A percentile compares a stretch with the other conserved stretches of the same genome.
Evolutionary conservation across 2,888 invertebrate genomes (phyloP).

Genomic region (Tenodera sinensis): DNA sequence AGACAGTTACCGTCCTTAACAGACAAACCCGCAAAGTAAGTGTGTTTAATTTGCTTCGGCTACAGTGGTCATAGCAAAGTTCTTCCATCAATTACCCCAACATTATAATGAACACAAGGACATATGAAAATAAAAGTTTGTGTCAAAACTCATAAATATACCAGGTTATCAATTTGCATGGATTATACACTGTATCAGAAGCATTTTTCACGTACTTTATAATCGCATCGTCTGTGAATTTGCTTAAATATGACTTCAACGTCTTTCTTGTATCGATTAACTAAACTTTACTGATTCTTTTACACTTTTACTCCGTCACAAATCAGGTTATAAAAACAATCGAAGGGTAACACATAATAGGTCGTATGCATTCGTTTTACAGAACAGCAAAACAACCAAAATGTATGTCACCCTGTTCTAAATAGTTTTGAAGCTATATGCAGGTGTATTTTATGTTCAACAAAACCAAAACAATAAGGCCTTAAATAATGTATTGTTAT

Average conservation of each 20-base stretch:
- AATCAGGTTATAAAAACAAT: no score
- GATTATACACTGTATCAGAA: not conserved
- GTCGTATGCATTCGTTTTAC: no score
- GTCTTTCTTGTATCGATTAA: not conserved
- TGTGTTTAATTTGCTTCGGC: not conserved
- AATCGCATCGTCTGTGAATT: not conserved
- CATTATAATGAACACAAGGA: not conserved
- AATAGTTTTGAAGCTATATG: no score
- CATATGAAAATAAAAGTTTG: not conserved
- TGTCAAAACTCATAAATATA: not conserved
- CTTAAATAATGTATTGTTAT: no score
- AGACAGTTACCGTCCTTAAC: not conserved
- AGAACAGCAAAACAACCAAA: no score
- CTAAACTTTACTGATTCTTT: not conserved
- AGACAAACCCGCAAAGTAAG: not conserved
- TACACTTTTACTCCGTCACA: no score
- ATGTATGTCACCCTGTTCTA: no score
- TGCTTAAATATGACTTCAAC: not conserved
- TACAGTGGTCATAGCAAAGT: not conserved
- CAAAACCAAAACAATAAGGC: no score
- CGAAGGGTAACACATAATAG: no score
- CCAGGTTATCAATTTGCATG: not conserved
- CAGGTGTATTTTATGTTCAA: no score
- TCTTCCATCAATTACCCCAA: not conserved
- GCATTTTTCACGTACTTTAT: not conserved